Evolutionary conservation across 2,113 vertebrate species (phyloP), one percentile per base, ranked within the genome.

Genomic region (Peucedramus taeniatus): DNA sequence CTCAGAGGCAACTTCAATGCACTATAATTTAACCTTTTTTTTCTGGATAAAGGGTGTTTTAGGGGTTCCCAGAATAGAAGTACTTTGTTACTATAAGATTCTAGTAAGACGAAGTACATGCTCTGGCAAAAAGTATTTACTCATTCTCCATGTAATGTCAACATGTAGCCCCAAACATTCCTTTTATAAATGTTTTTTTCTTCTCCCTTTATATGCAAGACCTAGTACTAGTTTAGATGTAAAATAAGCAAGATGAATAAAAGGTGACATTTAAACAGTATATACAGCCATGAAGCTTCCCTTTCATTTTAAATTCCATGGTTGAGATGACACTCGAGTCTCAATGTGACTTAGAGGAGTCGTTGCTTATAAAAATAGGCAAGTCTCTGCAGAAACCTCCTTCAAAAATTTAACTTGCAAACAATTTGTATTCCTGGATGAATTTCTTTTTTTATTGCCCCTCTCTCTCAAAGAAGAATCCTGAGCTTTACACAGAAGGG

Each of bases 1-100:
- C 68, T 95, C 44, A 92, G 44, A 60, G 63, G 19, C 26, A 87
- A 39, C 27, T 83, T 84, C 56, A 49, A 20, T 37, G 30, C 30
- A 37, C 49, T 81, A 54, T 91, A 93, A 80, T 87, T 97, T 96
- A 94, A 83, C 26, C 24, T 95, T 87, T 90, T 49, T 49, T 45
- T 93, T 95, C 61, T 76, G 31, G 57, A 81, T 83, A 95, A 95
- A 31, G 22, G 21, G 79, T 93, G 20, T 49, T 93, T 76, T 76
- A 65, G 27, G 22, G 90, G 10, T 56, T 95, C 64, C 35, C 61
- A 79, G 75, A 94, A 77, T 31, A 87, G 31, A 70, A 33, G 4
- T 68, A 28, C 30, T 96, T 96, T 95, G 76, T 96, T 95, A 65
- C 22, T 65, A 12, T 51, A 85, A 96, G 35, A 69, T 92, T 93